Conservation (phyloP, 2,797 vertebrate species). For the Poliocrania exsul region DNA sequence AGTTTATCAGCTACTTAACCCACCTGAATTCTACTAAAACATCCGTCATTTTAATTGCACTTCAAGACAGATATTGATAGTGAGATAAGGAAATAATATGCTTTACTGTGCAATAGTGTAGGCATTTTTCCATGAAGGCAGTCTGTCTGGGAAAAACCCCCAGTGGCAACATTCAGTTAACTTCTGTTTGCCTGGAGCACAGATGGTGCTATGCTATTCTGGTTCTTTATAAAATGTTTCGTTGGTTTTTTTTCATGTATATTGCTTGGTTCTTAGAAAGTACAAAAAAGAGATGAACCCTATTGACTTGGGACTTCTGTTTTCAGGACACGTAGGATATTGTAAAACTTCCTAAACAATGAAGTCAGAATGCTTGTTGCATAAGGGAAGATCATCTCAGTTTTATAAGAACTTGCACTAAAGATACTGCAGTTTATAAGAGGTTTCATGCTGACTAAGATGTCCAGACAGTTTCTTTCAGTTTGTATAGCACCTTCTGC, state of each 20-base stretch:
- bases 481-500: background rate
- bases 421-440: background rate
- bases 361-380: background rate
- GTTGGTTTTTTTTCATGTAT: background rate
- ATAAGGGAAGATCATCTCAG: background rate
- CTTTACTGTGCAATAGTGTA: background rate
- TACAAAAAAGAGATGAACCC: background rate
- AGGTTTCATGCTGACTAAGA: background rate
- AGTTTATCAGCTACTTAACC: slow-evolving; percentile 7
- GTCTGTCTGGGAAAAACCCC: background rate
- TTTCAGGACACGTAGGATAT: background rate
- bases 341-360: background rate
- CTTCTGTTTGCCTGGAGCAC: background rate
- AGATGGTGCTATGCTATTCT: background rate
- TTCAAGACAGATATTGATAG: background rate
- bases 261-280: background rate
- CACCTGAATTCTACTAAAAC: background rate
- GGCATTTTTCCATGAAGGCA: background rate
- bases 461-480: background rate
- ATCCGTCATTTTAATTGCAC: background rate
- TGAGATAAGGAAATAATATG: background rate
- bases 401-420: background rate
- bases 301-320: background rate
- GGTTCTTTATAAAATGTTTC: background rate
- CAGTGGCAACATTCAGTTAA: background rate